phyloP scores from a whole-genome alignment of 37 sponge, comb jelly and placozoan genomes.

The Spongilla lacustris region DNA sequence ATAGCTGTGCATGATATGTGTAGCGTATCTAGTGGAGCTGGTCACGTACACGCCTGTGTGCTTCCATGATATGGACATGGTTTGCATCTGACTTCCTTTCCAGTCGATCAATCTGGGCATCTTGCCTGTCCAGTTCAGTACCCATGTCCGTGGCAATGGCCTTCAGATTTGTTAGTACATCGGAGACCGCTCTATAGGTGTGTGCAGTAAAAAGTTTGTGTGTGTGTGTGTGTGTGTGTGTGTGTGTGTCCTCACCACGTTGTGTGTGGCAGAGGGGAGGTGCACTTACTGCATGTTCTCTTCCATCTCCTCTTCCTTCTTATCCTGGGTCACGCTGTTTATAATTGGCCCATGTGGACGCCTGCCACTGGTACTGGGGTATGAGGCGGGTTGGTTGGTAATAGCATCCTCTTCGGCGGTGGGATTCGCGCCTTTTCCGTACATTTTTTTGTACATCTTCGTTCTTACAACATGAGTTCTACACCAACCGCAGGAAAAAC shows the following conservation, averaged over 20 bases:
- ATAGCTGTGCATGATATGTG: no score
- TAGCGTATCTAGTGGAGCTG: conserved; percentile 45
- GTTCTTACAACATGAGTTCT: conserved; percentile 45
- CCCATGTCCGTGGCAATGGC: conserved; percentile 97
- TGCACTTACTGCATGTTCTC: conserved; percentile 90
- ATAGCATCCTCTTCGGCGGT: conserved; percentile 40
- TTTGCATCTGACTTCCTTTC: conserved; percentile 85
- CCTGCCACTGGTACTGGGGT: conserved; percentile 4
- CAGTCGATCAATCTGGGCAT: conserved; percentile 84
- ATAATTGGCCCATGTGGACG: conserved; percentile 65
- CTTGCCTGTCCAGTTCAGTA: conserved; percentile 89
- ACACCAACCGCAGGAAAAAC: conserved; percentile 61
- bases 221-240: no score
- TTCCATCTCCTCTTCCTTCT: conserved; percentile 95
- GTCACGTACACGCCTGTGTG: conserved; percentile 69
- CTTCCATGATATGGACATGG: conserved; percentile 59
- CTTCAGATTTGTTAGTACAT: conserved; percentile 86
- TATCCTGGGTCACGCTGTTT: conserved; percentile 83
- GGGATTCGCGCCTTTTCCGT: conserved; percentile 56
- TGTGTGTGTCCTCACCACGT: no score
- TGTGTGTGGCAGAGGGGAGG: no score
- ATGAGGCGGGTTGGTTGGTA: conserved; percentile 37
- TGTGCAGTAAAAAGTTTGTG: neutral
- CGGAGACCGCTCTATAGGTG: conserved; percentile 54
- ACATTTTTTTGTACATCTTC: conserved; percentile 81